Evolutionary conservation across 1,140 invertebrate genomes (phyloP).

Genomic region (Argopecten irradians): DNA sequence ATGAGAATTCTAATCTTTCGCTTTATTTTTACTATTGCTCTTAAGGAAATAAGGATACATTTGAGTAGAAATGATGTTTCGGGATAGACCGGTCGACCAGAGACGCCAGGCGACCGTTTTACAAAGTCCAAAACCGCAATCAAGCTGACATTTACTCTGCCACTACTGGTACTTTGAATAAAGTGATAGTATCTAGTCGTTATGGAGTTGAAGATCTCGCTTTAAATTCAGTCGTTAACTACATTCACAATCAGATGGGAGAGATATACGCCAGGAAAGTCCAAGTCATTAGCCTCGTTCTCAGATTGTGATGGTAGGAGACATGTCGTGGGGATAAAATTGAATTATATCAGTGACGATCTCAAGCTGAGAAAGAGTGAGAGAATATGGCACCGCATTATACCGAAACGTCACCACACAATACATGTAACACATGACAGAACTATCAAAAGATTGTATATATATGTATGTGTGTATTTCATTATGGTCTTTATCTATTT

Average conservation of each 20-base stretch:
- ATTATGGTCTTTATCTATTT: no score
- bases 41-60: background rate
- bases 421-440: no score
- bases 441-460: no score
- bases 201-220: background rate
- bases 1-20: background rate
- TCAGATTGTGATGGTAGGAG: conserved; percentile 1
- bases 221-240: background rate
- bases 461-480: no score
- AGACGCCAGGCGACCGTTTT: background rate
- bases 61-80: background rate
- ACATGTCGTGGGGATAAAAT: conserved; percentile 21
- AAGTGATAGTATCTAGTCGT: background rate
- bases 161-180: background rate
- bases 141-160: background rate
- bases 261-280: background rate
- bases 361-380: background rate
- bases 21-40: background rate
- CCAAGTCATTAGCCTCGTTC: background rate
- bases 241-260: background rate
- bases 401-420: no score
- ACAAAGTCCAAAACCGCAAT: conserved; percentile 7
- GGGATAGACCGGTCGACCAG: background rate
- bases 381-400: background rate
- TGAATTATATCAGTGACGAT: conserved; percentile 10